Percentiles rank a stretch among this genome's conserved stretches.
phyloP scores from a whole-genome alignment of 2,113 vertebrate species.

The Rhegmatorhina hoffmannsi region DNA sequence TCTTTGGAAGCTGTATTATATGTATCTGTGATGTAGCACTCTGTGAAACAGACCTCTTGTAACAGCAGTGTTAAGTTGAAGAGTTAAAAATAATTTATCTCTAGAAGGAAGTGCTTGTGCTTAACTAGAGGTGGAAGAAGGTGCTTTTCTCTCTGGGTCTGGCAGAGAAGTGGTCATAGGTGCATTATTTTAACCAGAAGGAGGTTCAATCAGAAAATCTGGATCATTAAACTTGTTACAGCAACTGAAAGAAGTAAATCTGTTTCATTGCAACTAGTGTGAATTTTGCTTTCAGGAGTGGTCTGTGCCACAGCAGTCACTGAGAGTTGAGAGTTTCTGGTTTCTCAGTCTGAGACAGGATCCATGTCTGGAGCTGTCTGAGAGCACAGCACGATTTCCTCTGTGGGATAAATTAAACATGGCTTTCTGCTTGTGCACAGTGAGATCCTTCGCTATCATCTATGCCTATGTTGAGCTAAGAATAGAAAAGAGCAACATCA shows the following conservation, averaged over 20 bases:
- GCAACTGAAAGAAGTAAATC: not conserved
- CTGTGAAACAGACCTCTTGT: not conserved
- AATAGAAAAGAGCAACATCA: conserved; percentile 69
- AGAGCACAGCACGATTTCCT: conserved; percentile 62
- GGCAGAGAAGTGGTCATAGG: not conserved
- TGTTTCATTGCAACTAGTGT: conserved; percentile 5
- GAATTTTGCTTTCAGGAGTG: conserved; percentile 2
- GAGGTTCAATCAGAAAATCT: not conserved
- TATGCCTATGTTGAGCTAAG: conserved; percentile 43
- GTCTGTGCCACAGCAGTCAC: conserved; percentile 45
- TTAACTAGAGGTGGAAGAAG: not conserved
- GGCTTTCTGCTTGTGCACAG: conserved; percentile 51
- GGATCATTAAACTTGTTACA: not conserved
- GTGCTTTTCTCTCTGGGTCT: not conserved
- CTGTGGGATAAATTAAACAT: conserved; percentile 52
- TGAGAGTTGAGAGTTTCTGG: conserved; percentile 40
- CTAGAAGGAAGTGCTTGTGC: not conserved
- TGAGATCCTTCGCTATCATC: conserved; percentile 42
- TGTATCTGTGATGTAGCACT: not conserved
- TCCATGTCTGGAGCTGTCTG: conserved; percentile 60
- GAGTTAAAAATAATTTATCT: not conserved
- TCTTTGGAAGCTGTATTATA: not conserved
- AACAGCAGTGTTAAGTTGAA: not conserved
- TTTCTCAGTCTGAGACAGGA: conserved; percentile 52
- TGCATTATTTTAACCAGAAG: not conserved